Evolutionary conservation across 1,140 invertebrate species (phyloP).

Genomic region (Cydia splendana): DNA sequence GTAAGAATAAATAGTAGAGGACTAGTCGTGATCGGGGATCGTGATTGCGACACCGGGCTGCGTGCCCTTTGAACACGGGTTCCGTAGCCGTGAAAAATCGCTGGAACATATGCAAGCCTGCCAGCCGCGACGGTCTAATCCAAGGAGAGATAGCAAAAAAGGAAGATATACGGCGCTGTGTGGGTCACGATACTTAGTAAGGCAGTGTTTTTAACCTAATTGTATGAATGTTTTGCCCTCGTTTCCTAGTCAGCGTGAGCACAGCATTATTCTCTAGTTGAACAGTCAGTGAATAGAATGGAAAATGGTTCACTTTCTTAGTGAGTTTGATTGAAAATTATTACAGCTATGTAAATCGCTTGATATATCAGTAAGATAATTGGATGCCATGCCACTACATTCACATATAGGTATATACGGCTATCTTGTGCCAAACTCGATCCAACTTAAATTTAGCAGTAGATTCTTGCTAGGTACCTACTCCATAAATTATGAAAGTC

Average conservation of each 20-base stretch:
- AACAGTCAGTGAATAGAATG: too few relatives aligned
- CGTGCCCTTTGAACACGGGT: conserved; percentile 77
- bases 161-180: background rate
- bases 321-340: too few relatives aligned
- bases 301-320: too few relatives aligned
- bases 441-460: too few relatives aligned
- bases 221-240: background rate
- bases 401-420: too few relatives aligned
- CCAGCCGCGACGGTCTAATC: conserved; percentile 69
- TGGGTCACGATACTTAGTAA: background rate
- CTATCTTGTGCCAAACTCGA: too few relatives aligned
- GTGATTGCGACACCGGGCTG: conserved; percentile 76
- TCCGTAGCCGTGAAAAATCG: conserved; percentile 77
- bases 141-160: conserved; percentile 46
- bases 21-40: conserved; percentile 75
- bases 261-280: too few relatives aligned
- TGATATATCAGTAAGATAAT: too few relatives aligned
- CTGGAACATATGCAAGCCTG: conserved; percentile 73
- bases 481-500: too few relatives aligned
- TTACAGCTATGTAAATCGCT: too few relatives aligned
- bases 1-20: conserved; percentile 66
- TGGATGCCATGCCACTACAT: too few relatives aligned
- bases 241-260: background rate
- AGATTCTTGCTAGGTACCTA: too few relatives aligned
- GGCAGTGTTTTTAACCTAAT: background rate